phyloP scores from a whole-genome alignment of 1,140 invertebrate species.

The Zaprionus capensis region DNA sequence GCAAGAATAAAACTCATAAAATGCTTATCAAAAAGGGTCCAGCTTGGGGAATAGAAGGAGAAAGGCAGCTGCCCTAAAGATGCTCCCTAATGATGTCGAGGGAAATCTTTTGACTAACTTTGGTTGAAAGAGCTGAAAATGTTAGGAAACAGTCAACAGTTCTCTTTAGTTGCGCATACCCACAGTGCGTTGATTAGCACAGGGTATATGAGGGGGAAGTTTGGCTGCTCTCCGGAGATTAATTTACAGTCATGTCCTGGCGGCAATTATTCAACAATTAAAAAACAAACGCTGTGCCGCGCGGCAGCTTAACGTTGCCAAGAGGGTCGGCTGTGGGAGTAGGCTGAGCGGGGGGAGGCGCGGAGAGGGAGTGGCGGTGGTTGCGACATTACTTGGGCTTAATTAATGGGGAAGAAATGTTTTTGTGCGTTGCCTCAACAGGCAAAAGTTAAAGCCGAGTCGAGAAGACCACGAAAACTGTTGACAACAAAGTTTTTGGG shows the following conservation, averaged over 20 bases:
- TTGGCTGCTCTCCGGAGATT: conserved; percentile 26
- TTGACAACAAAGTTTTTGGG: conserved; percentile 68
- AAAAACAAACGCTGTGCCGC: conserved; percentile 59
- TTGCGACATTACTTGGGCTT: conserved; percentile 70
- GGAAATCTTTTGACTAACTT: not conserved
- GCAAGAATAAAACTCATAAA: conserved; percentile 21
- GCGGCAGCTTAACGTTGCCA: conserved; percentile 8
- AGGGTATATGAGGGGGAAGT: conserved; percentile 7
- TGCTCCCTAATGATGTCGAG: not conserved
- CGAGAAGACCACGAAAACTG: conserved; percentile 67
- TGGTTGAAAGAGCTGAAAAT: too few species aligned
- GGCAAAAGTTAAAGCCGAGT: conserved; percentile 63
- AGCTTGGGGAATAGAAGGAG: not conserved
- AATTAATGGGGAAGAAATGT: conserved; percentile 76
- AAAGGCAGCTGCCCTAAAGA: not conserved
- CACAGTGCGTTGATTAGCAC: not conserved
- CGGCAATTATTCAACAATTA: conserved; percentile 77
- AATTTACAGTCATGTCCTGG: conserved; percentile 29
- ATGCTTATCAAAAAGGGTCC: conserved; percentile 39
- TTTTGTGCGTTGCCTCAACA: conserved; percentile 51
- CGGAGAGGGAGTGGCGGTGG: too few species aligned
- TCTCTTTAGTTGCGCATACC: not conserved
- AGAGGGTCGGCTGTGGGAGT: not conserved
- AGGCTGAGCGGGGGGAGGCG: not conserved
- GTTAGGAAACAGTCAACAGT: not conserved